phyloP scores from a whole-genome alignment of 2,113 vertebrate genomes.

The Oncorhynchus mykiss region DNA sequence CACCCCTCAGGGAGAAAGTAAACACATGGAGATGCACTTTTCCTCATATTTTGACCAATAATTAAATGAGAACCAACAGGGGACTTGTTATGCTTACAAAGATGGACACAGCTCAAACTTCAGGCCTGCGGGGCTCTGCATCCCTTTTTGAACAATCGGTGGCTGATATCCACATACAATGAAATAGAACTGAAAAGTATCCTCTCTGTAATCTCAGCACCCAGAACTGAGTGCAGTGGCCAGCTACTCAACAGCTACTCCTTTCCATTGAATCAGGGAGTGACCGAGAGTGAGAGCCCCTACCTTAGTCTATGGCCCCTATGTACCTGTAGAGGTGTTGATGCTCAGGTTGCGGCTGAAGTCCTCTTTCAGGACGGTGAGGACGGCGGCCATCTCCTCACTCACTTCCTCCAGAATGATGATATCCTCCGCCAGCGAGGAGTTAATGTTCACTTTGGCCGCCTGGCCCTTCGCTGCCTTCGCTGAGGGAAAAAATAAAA shows the following conservation, averaged over 20 bases:
- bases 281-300: no score
- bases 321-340: conserved; percentile 87
- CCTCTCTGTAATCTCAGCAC: no score
- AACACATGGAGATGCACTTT: conserved; percentile 11
- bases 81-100: neutral
- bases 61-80: neutral
- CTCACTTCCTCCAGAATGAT: conserved; percentile 84
- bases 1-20: conserved; percentile 27
- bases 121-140: neutral
- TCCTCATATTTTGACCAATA: neutral
- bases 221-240: no score
- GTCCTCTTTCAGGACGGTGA: conserved; percentile 84
- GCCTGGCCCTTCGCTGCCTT: conserved; percentile 76
- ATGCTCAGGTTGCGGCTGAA: conserved; percentile 89
- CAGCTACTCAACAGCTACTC: neutral
- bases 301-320: no score
- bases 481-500: neutral
- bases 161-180: no score
- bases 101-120: neutral
- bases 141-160: neutral
- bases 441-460: conserved; percentile 84
- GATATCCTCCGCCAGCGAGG: conserved; percentile 87
- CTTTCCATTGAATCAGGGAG: neutral
- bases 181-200: no score
- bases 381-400: conserved; percentile 81